phyloP scores from a whole-genome alignment of 2,888 invertebrate genomes.

The Dasysyrphus albostriatus region DNA sequence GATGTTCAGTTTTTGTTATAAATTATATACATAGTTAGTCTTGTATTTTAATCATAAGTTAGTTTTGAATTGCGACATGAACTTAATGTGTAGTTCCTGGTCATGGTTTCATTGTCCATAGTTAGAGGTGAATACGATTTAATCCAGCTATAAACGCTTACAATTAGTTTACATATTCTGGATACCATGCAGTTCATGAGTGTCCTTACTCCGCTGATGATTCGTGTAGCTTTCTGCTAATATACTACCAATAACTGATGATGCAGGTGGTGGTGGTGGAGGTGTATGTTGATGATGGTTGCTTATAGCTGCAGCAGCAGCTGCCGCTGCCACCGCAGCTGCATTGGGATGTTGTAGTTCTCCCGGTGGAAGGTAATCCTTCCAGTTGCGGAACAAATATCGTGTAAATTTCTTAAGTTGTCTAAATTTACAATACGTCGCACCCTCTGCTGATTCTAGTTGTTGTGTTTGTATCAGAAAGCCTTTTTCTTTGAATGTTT shows the following conservation, averaged over 20 bases:
- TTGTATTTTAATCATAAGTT: conserved; percentile 17
- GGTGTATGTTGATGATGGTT: conserved; percentile 58
- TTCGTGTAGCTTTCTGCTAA: conserved; percentile 67
- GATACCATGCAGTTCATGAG: conserved; percentile 53
- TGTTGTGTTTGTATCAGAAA: conserved; percentile 97
- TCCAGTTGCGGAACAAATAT: conserved; percentile 96
- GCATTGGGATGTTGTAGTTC: conserved; percentile 82
- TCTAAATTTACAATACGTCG: conserved; percentile 96
- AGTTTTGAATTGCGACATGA: not conserved
- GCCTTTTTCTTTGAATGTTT: conserved; percentile 96
- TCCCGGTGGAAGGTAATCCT: conserved; percentile 94
- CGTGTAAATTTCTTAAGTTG: conserved; percentile 95
- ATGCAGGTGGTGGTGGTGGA: conserved; percentile 66
- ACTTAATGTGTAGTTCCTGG: not conserved
- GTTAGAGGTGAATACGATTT: too few species aligned
- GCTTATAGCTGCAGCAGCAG: conserved; percentile 77
- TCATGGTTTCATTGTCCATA: too few species aligned
- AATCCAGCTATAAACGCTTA: not conserved
- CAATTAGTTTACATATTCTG: conserved; percentile 51
- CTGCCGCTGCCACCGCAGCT: conserved; percentile 76
- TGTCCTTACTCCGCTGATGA: conserved; percentile 64
- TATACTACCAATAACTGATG: conserved; percentile 71
- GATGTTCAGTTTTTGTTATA: conserved; percentile 49
- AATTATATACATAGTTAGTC: conserved; percentile 34
- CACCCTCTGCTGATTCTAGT: conserved; percentile 95